Base-by-base conservation (phyloP, 2,888 invertebrate genomes). In the Sisyra nigra region DNA sequence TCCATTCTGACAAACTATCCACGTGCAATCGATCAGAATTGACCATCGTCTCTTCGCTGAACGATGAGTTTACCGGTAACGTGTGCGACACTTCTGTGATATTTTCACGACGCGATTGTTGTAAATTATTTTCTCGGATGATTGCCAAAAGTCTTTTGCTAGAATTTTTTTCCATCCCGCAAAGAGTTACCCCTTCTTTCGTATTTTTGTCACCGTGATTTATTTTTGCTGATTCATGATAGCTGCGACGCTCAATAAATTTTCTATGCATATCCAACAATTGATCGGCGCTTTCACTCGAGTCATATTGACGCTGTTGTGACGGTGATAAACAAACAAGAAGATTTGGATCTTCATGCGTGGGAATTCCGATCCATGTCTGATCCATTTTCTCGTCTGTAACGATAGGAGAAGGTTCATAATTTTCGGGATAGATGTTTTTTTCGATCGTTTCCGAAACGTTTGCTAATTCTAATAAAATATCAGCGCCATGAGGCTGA, bases 251-350 rank as follows among this genome's bases (percentile, higher is more conserved):
- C 51, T 78, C 74, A n/a, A 76, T 57, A 57, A 73, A 79, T 55
- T 80, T 82, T 49, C 67, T 69, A 52, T 83, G 81, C 50, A 79
- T 70, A 52, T 83, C 79, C 3, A 79, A 61, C 37, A 81, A 64
- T 49, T 72, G 71, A 52, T 74, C 76, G 2, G 74, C 71, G 49
- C 72, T 72, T 19, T 55, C 55, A 38, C 66, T 59, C n/a, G 67
- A 55, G 34, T 67, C 67, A 14, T 68, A 68, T 53, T 69, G 72
- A 45, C 72, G 69, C 55, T 72, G 66, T 56, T 83, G 84, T 4
- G 78, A 76, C 0, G 84, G 84, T 1, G 84, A 83, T 9, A 84
- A 64, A 53, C 79, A 82, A 6, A 80, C 65, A 44, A 81, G 62
- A 1, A 77, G 54, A 39, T 69, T 68, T 0, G 74, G 72, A 53